phyloP scores from a whole-genome alignment of 1,140 invertebrate genomes.

The Eufriesea mexicana region DNA sequence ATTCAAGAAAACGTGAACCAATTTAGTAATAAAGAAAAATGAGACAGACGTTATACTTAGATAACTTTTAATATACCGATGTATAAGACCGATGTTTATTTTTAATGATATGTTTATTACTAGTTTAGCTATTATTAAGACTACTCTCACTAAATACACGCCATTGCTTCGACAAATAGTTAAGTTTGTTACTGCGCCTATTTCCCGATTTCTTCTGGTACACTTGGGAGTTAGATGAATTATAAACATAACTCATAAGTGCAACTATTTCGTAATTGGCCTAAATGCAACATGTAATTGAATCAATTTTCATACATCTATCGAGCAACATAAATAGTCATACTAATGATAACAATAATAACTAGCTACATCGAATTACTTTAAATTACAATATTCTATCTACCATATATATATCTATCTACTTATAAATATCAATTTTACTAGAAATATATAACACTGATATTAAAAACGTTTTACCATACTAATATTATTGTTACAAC shows the following conservation, averaged over 20 bases:
- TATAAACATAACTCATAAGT: not conserved
- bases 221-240: not conserved
- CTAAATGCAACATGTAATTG: not conserved
- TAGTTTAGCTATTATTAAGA: not conserved
- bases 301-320: not conserved
- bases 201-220: not conserved
- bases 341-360: not conserved
- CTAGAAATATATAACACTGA: not conserved
- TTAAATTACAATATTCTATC: not conserved
- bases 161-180: not conserved
- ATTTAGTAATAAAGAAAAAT: not conserved
- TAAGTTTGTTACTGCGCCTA: not conserved
- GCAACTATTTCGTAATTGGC: not conserved
- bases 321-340: not conserved
- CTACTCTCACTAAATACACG: not conserved
- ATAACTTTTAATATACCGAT: conserved; percentile 18
- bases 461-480: not conserved
- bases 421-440: not conserved
- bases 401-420: not conserved
- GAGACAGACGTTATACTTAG: conserved; percentile 3
- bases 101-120: not conserved
- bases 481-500: too few species aligned
- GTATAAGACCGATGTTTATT: not conserved
- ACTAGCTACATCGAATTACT: not conserved
- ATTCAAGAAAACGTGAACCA: not conserved